Evolutionary conservation across 1,140 invertebrate genomes (phyloP), one percentile per base, ranked within the genome.

Genomic region (Dermatophagoides farinae): DNA sequence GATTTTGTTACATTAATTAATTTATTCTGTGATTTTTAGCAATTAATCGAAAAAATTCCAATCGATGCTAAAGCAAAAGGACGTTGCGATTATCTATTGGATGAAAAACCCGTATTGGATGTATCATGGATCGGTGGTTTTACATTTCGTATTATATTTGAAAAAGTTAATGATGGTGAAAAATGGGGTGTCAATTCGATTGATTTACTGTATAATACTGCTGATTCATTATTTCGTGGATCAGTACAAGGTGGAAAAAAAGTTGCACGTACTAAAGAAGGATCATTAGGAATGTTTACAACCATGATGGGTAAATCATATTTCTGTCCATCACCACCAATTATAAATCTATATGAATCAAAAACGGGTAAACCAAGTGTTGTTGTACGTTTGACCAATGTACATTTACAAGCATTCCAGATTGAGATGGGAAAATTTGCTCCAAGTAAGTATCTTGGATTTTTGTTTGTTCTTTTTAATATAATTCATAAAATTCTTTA

Each of bases 301-400:
- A 89, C 86, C 0, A 85, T 85, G 0, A 83, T 88, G 16, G 85
- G 86, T 6, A 84, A 86, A 67, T 86, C 85, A 0, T 89, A 81
- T 67, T 73, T 78, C 14, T 90, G 86, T 66, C 66, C 65, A 16
- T 65, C 67, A 1, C 65, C 66, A 14, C 53, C 65, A 8, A 61
- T 65, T n/a, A 64, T 68, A n/a, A 62, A 63, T 18, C 52, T 68
- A 47, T 66, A 68, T 52, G 60, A 63, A 41, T 50, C 54, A 1
- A 62, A 64, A 20, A 57, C 60, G 18, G 63, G 57, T 16, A 62
- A 65, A 20, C 62, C 59, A 59, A 63, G 47, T 16, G 68, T 64
- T 23, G 75, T 63, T 9, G 59, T 74, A 6, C 64, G 71, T n/a
- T 70, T 72, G 46, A 73, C 76, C 63, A 73, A 73, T 14, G 72